phyloP scores from a whole-genome alignment of 2,797 vertebrate species.

The Microctenopoma steveboyesi region DNA sequence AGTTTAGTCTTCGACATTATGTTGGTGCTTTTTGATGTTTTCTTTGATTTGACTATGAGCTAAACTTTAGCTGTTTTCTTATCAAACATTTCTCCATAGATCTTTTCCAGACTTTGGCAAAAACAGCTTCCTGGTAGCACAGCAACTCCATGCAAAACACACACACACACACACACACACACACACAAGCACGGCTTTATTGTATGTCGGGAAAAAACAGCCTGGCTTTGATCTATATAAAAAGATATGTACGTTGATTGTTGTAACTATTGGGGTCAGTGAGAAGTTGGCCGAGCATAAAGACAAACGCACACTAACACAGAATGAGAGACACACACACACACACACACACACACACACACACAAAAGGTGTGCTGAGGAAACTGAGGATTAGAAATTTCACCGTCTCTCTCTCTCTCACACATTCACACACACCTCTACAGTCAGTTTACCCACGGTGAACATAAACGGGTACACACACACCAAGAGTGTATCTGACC shows the following conservation, averaged over 20 bases:
- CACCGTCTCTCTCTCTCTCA: slow-evolving; percentile 22
- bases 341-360: slow-evolving; percentile 3
- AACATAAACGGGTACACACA: slow-evolving; percentile 4
- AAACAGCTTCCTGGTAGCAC: background rate
- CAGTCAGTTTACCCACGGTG: background rate
- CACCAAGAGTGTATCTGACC: slow-evolving; percentile 35
- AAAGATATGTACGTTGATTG: slow-evolving; percentile 38
- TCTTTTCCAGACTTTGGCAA: slow-evolving; percentile 1
- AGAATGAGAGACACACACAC: background rate
- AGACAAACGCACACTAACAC: slow-evolving; percentile 10
- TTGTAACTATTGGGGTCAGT: slow-evolving; percentile 46
- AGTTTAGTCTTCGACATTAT: too few relatives aligned
- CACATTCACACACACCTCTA: slow-evolving; percentile 10
- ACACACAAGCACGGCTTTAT: too few relatives aligned
- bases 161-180: slow-evolving; percentile 3
- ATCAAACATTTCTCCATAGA: background rate
- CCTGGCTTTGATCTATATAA: slow-evolving; percentile 15
- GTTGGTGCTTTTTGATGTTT: background rate
- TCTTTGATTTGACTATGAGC: background rate
- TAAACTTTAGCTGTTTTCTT: background rate
- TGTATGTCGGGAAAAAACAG: too few relatives aligned
- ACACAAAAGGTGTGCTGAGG: slow-evolving; percentile 13
- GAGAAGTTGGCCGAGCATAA: slow-evolving; percentile 27
- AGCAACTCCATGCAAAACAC: background rate
- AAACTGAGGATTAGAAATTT: slow-evolving; percentile 60